Evolutionary conservation across 1,140 invertebrate species (phyloP), one percentile per base, ranked within the genome.

Genomic region (Uloborus diversus): DNA sequence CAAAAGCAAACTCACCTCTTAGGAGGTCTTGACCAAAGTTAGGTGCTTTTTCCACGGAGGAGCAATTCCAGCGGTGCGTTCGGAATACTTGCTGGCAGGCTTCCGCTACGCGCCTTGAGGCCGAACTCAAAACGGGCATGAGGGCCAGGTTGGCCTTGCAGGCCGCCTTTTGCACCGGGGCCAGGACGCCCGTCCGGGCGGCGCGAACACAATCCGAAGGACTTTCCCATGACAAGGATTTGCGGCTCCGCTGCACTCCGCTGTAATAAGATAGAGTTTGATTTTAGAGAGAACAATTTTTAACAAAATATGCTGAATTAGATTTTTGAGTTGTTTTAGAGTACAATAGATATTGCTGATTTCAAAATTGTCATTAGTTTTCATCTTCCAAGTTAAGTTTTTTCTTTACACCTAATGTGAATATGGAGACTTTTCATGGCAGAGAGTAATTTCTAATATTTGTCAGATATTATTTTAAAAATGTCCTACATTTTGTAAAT

Each of bases 41-140:
- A 0, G 94, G 94, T 0, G 92, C 93, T 7, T 88, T 87, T 14
- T 90, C 88, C 61, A 94, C 90, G 53, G 92, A 92, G 57, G 93
- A 94, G 86, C 94, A 96, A 86, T 96, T 95, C 94, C 94, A 96
- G 61, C 93, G 88, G 62, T 93, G 89, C 82, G 92, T 89, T 9
- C 88, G 86, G 84, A 94, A 93, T 1, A 92, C 89, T 66, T 89
- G 88, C 84, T 93, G 91, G 85, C 94, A 96, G 17, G 92, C 90
- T 61, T 89, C 86, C 20, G 91, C 88, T 1, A 93, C 90, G 59
- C 92, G 87, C 23, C 87, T 87, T 3, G 93, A 92, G 1, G 94
- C 93, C 51, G 89, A 89, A 17, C 90, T 90, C 56, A 96, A 89
- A 82, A 91, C 91, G 13, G 91, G 89, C 93, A 96, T 94, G 42